phyloP scores from a whole-genome alignment of 2,888 invertebrate species.

The Chrysopilus asiliformis region DNA sequence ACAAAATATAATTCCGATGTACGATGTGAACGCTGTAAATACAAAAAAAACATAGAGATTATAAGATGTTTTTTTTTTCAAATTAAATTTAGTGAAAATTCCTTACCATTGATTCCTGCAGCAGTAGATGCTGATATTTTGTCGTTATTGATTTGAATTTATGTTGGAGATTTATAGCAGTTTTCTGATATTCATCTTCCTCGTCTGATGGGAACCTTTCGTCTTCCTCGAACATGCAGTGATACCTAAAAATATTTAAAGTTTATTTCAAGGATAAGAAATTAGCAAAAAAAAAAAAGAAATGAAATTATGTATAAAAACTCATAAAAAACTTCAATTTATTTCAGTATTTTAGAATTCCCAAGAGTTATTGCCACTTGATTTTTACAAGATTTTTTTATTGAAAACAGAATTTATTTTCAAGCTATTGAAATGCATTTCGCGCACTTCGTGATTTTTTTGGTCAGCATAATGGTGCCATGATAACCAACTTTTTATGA shows the following conservation, averaged over 20 bases:
- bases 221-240: slow-evolving; percentile 49
- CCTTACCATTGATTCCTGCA: slow-evolving; percentile 67
- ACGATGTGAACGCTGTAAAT: slow-evolving; percentile 49
- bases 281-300: slow-evolving; percentile 1
- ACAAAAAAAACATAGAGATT: background rate
- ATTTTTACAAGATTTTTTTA: no score
- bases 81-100: slow-evolving; percentile 1
- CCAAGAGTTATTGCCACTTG: no score
- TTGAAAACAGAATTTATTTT: no score
- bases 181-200: slow-evolving; percentile 54
- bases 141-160: slow-evolving; percentile 58
- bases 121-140: slow-evolving; percentile 56
- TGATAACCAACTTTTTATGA: no score
- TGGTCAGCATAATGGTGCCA: no score
- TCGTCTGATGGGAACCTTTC: slow-evolving; percentile 51
- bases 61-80: background rate
- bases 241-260: slow-evolving; percentile 40
- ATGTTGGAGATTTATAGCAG: slow-evolving; percentile 51
- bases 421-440: no score
- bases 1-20: slow-evolving; percentile 68
- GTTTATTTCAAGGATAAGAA: background rate
- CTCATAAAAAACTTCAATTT: no score
- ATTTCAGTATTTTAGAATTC: no score
- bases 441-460: no score
- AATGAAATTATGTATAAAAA: no score